phyloP scores from a whole-genome alignment of 2,113 vertebrate species.

The Tragelaphus scriptus region DNA sequence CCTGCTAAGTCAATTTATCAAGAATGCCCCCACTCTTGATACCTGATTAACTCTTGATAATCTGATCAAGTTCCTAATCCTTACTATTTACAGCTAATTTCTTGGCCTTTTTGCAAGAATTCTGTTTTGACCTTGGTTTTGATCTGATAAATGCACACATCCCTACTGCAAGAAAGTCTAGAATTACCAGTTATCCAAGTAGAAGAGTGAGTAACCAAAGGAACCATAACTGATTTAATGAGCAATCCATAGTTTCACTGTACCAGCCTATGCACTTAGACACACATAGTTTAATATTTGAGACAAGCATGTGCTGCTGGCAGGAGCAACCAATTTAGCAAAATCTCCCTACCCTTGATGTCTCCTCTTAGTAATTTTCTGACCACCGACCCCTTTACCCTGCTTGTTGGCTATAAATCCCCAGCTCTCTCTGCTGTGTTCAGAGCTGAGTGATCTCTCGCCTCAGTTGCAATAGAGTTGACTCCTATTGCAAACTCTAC shows the following conservation, averaged over 20 bases:
- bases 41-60: background rate
- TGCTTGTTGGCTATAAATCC: background rate
- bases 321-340: background rate
- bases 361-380: background rate
- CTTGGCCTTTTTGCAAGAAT: background rate
- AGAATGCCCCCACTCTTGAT: background rate
- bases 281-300: background rate
- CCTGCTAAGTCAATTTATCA: background rate
- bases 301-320: background rate
- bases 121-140: background rate
- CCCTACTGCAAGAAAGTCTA: background rate
- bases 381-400: background rate
- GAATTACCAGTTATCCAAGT: background rate
- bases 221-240: background rate
- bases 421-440: background rate
- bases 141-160: background rate
- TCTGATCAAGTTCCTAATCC: background rate
- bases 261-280: background rate
- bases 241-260: background rate
- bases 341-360: background rate
- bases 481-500: background rate
- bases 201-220: background rate
- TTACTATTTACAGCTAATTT: background rate
- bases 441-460: background rate
- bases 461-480: background rate